Base-by-base conservation (phyloP, 2,888 invertebrate species). In the Diaprepes abbreviatus region DNA sequence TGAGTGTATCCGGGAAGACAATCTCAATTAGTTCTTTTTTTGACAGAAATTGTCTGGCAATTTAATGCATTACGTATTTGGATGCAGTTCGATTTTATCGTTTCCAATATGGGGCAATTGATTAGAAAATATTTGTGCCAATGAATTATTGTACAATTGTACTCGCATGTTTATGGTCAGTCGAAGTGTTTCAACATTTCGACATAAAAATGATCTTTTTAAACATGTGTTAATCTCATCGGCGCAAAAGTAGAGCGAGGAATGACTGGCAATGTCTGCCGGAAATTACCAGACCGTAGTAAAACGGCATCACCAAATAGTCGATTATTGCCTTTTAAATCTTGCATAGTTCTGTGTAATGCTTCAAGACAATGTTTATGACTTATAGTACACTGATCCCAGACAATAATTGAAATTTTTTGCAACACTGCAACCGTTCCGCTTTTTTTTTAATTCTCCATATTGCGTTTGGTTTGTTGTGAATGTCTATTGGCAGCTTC, bases 401-500 rank as follows among this genome's bases (percentile, higher is more conserved):
- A 64, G 21, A 68, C 33, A 5, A 68, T 69, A 10, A 58, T n/a
- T 58, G 2, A 1, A 14, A 35, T 31, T 19, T 17, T 19, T 31
- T 64, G 38, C 16, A 38, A 14, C 3, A 64, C 33, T 57, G 36
- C 3, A 12, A n/a, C 64, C 17, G 28, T 64, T 6, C 6, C 38
- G 28, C 74, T 24, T 66, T 52, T 45, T 62, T 73, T 10, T 33
- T 9, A 28, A 71, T 79, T 43, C 81, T 81, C 71, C 82, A 84
- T 4, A 71, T 72, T 71, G 82, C 76, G 10, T 50, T 74, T 71
- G 79, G 76, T 54, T 38, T 76, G 3, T 1, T 70, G 40, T 73
- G 70, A 19, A 82, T 50, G 50, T 83, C 78, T 21, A 84, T 70
- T 40, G 81, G 82, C 66, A 83, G 71, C 66, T 83, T 82, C 1